phyloP scores from a whole-genome alignment of 2,888 invertebrate genomes.

The Lepidochrysops patricia region DNA sequence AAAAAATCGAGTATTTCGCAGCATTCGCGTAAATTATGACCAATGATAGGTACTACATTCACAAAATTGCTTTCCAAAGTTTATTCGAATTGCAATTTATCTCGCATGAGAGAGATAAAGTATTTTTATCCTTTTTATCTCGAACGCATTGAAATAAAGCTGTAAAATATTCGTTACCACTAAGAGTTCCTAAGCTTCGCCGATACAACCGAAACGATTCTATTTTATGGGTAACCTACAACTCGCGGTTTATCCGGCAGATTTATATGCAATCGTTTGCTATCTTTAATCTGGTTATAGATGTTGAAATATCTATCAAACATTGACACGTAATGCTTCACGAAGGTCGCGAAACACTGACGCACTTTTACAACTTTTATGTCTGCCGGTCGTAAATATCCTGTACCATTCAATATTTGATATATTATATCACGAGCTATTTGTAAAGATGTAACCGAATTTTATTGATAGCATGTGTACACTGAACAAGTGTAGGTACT shows the following conservation, averaged over 20 bases:
- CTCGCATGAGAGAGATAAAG: not conserved
- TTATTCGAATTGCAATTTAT: not conserved
- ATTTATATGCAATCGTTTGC: conserved; percentile 21
- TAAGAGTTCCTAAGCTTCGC: not conserved
- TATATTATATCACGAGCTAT: conserved; percentile 16
- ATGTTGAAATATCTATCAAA: conserved; percentile 23
- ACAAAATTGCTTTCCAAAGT: not conserved
- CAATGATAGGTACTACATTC: not conserved
- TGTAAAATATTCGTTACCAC: not conserved
- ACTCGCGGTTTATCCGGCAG: conserved; percentile 17
- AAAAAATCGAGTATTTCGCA: not conserved
- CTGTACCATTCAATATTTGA: conserved; percentile 19
- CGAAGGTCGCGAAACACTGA: conserved; percentile 44
- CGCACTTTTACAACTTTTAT: conserved; percentile 55
- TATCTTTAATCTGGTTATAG: conserved; percentile 20
- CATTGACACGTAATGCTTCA: conserved; percentile 27
- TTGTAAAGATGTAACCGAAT: not conserved
- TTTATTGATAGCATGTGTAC: not conserved
- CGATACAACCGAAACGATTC: conserved; percentile 14
- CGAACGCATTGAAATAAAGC: not conserved
- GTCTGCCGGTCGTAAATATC: conserved; percentile 47
- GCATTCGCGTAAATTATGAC: not conserved
- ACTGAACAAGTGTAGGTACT: no score
- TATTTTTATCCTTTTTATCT: not conserved
- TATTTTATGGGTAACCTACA: conserved; percentile 16